Evolutionary conservation across 2,888 invertebrate species (phyloP).

Genomic region (Gerosis bhagava): DNA sequence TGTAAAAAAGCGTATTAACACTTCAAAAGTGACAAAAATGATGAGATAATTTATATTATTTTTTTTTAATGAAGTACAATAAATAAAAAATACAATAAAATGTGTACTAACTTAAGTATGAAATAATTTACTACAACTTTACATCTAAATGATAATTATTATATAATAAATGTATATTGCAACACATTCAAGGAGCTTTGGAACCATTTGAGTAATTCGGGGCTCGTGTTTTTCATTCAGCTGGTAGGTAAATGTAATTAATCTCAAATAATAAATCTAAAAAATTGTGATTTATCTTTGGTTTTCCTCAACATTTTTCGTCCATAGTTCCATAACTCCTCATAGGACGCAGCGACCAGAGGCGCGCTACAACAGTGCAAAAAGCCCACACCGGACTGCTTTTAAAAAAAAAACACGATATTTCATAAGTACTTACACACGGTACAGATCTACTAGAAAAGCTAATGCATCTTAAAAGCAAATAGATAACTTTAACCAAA

Average conservation of each 20-base stretch:
- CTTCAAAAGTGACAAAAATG: conserved; percentile 76
- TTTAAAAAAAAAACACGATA: conserved; percentile 53
- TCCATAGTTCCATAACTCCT: conserved; percentile 77
- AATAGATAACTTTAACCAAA: conserved; percentile 70
- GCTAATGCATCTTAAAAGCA: conserved; percentile 73
- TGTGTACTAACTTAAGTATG: conserved; percentile 75
- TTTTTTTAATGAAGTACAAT: conserved; percentile 71
- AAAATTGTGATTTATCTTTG: conserved; percentile 78
- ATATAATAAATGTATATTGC: conserved; percentile 74
- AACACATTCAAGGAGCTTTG: conserved; percentile 78
- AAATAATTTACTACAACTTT: conserved; percentile 80
- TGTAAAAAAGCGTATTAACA: conserved; percentile 78
- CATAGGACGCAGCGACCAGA: conserved; percentile 41
- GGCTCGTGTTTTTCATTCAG: conserved; percentile 61
- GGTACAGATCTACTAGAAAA: conserved; percentile 79
- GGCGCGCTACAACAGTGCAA: conserved; percentile 33
- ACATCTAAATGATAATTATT: conserved; percentile 77
- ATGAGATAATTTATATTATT: conserved; percentile 70
- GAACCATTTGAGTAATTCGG: conserved; percentile 72
- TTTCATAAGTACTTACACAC: conserved; percentile 78
- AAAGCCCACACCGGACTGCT: conserved; percentile 43
- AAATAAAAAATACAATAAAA: conserved; percentile 75
- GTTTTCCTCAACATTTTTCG: conserved; percentile 59
- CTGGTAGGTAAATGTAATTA: conserved; percentile 63
- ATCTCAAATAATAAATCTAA: conserved; percentile 69